Evolutionary conservation across 1,140 invertebrate genomes (phyloP), one percentile per base, ranked within the genome.

Genomic region (Diachasma alloeum): DNA sequence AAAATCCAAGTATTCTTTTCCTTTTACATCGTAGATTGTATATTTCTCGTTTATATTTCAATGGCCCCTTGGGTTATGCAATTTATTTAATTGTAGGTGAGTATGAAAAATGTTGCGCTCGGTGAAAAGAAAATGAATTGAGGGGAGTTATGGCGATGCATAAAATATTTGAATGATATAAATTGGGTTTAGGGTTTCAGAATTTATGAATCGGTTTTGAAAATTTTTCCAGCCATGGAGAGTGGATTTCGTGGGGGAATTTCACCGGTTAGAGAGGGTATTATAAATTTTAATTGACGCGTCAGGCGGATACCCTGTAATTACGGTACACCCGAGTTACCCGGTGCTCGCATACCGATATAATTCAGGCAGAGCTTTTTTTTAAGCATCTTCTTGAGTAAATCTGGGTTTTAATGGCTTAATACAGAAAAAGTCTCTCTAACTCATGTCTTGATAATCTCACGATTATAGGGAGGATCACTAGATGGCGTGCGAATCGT

Each of bases 61-160:
- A 59, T 31, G 24, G 24, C 31, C 56, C 67, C 67, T 76, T 46
- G 69, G 74, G 74, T 76, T 76, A 76, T 76, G 48, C 68, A 76
- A 76, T 76, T 76, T 76, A 76, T 76, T 76, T 76, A 76, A 76
- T 76, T 63, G 59, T 63, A 31, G 59, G 59, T 24, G 59, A 26
- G 59, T 26, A 63, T 63, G 59, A 63, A 63, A 63, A 63, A 63
- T 63, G 15, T 9, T 53, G 17, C 10, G 17, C 6, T 17, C 48
- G 48, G 48, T 53, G 48, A 53, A 53, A 53, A 53, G 48, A 53
- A 63, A 63, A 26, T 26, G 59, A 15, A 63, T 63, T 63, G 24
- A 56, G n/a, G 59, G 19, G 59, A 63, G 24, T 63, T 63, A 31
- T 63, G 19, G 59, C 19, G 24, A 26, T 63, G 22, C 24, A 26